These are phyloP conservation scores for Synergus itoensis DNA, from an alignment of 2,888 invertebrate genomes.

Conservation along the genomic window DNA sequence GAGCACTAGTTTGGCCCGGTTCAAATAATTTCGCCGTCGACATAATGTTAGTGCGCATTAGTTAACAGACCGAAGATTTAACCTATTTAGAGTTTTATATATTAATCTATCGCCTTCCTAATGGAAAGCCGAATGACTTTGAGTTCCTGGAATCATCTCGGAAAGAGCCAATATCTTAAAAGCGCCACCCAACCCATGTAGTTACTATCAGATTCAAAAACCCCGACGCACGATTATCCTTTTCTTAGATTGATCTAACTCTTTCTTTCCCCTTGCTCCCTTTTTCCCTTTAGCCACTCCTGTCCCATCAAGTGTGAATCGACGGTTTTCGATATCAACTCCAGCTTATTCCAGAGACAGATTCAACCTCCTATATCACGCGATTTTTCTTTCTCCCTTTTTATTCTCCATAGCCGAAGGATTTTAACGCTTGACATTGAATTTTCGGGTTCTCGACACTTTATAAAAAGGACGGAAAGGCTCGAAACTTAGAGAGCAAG, in stretches of 20 bases:
- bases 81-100: neutral
- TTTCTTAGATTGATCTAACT: constrained; percentile 64
- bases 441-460: constrained; percentile 27
- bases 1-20: no score
- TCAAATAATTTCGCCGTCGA: no score
- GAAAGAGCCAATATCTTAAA: neutral
- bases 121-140: neutral
- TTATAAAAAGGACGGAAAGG: constrained; percentile 41
- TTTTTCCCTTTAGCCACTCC: constrained; percentile 45
- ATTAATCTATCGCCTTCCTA: neutral
- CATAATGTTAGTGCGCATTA: no score
- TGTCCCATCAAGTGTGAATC: constrained; percentile 61
- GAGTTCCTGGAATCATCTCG: neutral
- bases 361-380: constrained; percentile 62
- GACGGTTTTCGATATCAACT: constrained; percentile 68
- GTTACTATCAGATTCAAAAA: constrained; percentile 62
- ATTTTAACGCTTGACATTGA: constrained; percentile 51
- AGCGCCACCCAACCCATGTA: neutral
- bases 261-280: constrained; percentile 43
- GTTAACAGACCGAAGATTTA: no score
- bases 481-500: constrained; percentile 51
- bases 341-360: constrained; percentile 63
- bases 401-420: constrained; percentile 54
- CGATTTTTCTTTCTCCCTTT: constrained; percentile 63
- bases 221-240: constrained; percentile 70